Evolutionary conservation across 2,113 vertebrate genomes (phyloP), one percentile per base, ranked within the genome.

Genomic region (Coryphaenoides rupestris): DNA sequence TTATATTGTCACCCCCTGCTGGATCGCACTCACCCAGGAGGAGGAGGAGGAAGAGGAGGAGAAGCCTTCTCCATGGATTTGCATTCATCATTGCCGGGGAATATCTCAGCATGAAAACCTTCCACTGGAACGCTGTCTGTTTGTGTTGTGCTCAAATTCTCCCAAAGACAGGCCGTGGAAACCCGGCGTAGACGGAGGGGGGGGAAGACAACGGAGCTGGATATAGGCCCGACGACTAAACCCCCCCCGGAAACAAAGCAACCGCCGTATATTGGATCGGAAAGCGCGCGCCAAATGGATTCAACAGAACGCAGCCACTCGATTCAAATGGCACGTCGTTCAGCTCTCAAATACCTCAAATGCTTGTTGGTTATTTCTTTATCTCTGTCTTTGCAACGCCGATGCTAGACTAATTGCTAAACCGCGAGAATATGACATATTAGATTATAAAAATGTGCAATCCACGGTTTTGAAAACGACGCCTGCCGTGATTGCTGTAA

Each of bases 1-100:
- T 88, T 85, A 85, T 80, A 71, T 83, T 84, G 78, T 86, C 75
- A 79, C 84, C 72, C 70, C 72, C 66, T 6, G 60, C 63, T 73
- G 73, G 60, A 80, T 82, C n/a, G 61, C 24, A 58, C 65, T 71
- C 78, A 65, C 50, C 57, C 45, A 22, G n/a, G n/a, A n/a, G n/a
- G n/a, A n/a, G n/a, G n/a, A n/a, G n/a, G n/a, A n/a, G n/a, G 70
- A 64, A 60, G 13, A 40, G 33, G 13, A 40, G 13, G 13, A 72
- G 55, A 65, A 80, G 76, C 76, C 79, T 62, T 74, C 80, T 82
- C 60, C 62, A 62, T 73, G 80, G 75, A 85, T 85, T 85, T 84
- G 75, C 62, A 78, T 77, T 68, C 74, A 77, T 72, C 70, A 70
- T 83, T 79, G 60, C 73, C 69, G 50, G 76, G 69, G 63, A 71